Evolutionary conservation across 2,113 vertebrate species (phyloP).

Genomic region (Spilogale gracilis): DNA sequence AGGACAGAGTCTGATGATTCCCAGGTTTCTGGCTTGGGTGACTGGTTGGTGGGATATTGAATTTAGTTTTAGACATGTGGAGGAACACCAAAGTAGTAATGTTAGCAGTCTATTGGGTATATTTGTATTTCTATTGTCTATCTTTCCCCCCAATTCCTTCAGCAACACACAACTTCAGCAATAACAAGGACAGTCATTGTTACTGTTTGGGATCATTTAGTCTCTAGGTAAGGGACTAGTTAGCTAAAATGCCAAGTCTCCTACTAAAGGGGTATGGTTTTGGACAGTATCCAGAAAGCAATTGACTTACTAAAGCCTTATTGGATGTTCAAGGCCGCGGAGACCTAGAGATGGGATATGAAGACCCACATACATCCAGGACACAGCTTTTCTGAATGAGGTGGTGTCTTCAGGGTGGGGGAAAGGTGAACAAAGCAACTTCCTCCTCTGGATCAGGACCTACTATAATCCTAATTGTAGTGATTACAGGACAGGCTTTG

Average conservation of each 20-base stretch:
- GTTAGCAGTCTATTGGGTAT: not conserved
- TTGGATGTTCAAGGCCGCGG: not conserved
- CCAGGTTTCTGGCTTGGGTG: not conserved
- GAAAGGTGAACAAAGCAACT: not conserved
- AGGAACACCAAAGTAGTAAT: not conserved
- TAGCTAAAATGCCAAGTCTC: not conserved
- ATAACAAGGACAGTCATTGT: not conserved
- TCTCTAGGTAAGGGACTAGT: not conserved
- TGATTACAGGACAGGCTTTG: not conserved
- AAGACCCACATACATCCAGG: not conserved
- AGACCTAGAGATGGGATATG: not conserved
- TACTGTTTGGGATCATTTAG: slow-evolving; percentile 17
- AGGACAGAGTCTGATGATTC: not conserved
- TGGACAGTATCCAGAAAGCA: not conserved
- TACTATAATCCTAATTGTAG: not conserved
- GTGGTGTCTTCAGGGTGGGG: not conserved
- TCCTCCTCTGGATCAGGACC: not conserved
- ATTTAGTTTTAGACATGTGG: not conserved
- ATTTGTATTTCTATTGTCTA: slow-evolving; percentile 31
- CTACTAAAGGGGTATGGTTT: not conserved
- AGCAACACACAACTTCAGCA: not conserved
- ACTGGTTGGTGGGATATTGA: not conserved
- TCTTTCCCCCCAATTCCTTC: not conserved
- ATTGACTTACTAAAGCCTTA: not conserved
- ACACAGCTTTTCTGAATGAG: not conserved